Percentiles rank a stretch among this genome's conserved stretches.
Conservation (phyloP, 1,140 invertebrate species). For the Trissolcus basalis region DNA sequence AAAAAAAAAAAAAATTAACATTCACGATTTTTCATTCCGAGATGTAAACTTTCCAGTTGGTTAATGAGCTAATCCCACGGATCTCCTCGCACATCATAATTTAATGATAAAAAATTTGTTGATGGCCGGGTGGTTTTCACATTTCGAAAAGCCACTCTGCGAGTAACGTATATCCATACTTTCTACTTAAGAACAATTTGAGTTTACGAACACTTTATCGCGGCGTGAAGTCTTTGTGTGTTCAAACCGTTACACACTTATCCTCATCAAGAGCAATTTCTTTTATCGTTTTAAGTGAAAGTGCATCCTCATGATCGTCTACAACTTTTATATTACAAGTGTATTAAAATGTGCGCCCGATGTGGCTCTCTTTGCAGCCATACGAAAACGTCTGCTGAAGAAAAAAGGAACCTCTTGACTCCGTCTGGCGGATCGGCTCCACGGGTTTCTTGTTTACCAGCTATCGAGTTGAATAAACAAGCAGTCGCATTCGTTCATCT, state of each 20-base stretch:
- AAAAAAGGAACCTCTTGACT: conserved; percentile 17
- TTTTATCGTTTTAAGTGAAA: conserved; percentile 61
- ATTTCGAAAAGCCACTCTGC: conserved; percentile 36
- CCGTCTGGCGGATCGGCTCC: conserved; percentile 1
- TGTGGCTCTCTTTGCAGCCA: conserved; percentile 11
- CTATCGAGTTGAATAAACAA: conserved; percentile 17
- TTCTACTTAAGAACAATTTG: conserved; percentile 50
- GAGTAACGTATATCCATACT: conserved; percentile 28
- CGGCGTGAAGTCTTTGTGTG: conserved; percentile 16
- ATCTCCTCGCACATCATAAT: conserved; percentile 21
- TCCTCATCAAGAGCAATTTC: conserved; percentile 53
- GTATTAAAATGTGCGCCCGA: conserved; percentile 28
- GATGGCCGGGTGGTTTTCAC: conserved; percentile 35
- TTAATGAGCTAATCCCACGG: conserved; percentile 28
- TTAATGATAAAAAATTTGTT: conserved; percentile 28
- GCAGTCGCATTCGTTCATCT: background rate
- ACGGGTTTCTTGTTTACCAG: conserved; percentile 17
- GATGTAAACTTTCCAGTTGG: conserved; percentile 9
- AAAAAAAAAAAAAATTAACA: background rate
- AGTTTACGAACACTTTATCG: conserved; percentile 53
- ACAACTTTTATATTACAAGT: conserved; percentile 25
- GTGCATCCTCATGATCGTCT: conserved; percentile 45
- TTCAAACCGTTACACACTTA: conserved; percentile 48
- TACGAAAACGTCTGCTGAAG: background rate
- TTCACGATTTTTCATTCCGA: background rate